These are phyloP conservation scores for Argyresthia albistria DNA, from an alignment of 2,888 invertebrate species.

Conservation along the genomic window DNA sequence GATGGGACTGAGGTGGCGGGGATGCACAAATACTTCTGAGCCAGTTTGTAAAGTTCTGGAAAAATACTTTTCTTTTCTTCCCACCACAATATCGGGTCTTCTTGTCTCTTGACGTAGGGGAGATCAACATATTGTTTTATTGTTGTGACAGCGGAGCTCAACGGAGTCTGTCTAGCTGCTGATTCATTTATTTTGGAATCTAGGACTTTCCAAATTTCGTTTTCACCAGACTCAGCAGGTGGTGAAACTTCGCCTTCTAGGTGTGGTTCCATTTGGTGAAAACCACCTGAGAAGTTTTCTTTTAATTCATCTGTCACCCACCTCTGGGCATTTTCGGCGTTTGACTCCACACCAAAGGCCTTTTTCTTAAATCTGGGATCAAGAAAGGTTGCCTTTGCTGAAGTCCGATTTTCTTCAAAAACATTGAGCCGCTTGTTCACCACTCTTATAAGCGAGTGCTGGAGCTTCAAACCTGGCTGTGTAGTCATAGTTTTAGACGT, in stretches of 20 bases:
- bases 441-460: not conserved
- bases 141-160: not conserved
- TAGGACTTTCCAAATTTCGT: not conserved
- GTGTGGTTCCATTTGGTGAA: not conserved
- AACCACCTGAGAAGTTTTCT: too few relatives aligned
- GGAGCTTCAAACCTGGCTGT: not conserved
- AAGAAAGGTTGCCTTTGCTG: constrained; percentile 8
- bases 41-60: not conserved
- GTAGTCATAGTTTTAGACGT: not conserved
- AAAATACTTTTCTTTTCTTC: not conserved
- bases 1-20: not conserved
- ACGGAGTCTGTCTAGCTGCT: not conserved
- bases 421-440: not conserved
- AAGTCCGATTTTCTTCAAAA: constrained; percentile 4
- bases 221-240: not conserved
- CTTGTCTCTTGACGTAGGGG: not conserved
- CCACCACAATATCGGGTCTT: not conserved
- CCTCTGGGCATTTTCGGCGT: constrained; percentile 6
- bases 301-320: constrained; percentile 5
- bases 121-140: not conserved
- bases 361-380: constrained; percentile 10
- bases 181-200: not conserved
- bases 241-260: not conserved
- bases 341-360: constrained; percentile 5
- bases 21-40: not conserved